A percentile compares a stretch with the other conserved stretches of the same genome.
These are phyloP conservation scores for Noctua pronuba DNA, from an alignment of 2,888 invertebrate genomes.

Conservation along the genomic window DNA sequence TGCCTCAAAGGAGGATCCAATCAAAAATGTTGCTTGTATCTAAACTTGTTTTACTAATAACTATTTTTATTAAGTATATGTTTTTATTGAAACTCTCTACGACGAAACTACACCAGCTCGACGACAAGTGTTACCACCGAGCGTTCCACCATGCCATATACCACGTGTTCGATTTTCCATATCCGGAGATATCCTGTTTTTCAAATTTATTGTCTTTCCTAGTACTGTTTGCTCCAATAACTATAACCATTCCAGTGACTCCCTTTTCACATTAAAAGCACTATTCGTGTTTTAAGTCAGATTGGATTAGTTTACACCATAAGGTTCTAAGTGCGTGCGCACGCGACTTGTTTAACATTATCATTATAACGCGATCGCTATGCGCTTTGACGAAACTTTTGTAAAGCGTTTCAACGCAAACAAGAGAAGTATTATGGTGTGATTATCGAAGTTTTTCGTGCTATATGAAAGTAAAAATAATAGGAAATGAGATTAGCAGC, in stretches of 20 bases:
- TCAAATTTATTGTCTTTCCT: conserved; percentile 13
- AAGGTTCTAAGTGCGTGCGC: conserved; percentile 39
- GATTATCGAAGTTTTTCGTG: conserved; percentile 7
- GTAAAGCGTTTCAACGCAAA: conserved; percentile 5
- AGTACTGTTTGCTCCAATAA: not conserved
- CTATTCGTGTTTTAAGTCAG: conserved; percentile 46
- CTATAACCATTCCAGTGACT: conserved; percentile 16
- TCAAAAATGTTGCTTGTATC: too few species aligned
- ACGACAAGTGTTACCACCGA: not conserved
- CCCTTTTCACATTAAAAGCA: conserved; percentile 39
- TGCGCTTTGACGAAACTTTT: not conserved
- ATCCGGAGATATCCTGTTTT: not conserved
- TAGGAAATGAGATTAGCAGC: not conserved
- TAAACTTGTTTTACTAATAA: too few species aligned
- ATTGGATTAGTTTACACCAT: conserved; percentile 45
- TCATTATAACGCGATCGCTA: conserved; percentile 27
- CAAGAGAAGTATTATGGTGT: conserved; percentile 17
- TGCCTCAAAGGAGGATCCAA: too few species aligned
- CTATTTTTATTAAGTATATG: too few species aligned
- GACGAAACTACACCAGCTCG: not conserved
- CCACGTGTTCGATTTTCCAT: not conserved
- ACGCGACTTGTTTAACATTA: conserved; percentile 56
- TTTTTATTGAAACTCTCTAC: not conserved
- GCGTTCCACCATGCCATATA: too few species aligned
- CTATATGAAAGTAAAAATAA: conserved; percentile 16